Base-by-base conservation (phyloP, 2,113 vertebrate genomes). In the Pardalotus punctatus region DNA sequence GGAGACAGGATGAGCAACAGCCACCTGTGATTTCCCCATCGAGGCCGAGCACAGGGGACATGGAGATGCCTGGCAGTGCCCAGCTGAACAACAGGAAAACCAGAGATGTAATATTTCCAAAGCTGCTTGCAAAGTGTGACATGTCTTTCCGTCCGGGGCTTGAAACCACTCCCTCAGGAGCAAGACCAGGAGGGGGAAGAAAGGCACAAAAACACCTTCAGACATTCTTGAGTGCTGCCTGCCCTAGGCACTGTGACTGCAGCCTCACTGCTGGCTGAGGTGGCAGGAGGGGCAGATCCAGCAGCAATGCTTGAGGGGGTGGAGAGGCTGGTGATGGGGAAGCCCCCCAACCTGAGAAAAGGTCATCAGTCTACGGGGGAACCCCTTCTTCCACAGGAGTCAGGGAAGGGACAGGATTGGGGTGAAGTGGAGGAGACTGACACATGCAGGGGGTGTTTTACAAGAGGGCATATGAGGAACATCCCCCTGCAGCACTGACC, bases 41-140 rank as follows among this genome's bases (percentile, higher is more conserved):
- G 7, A 4, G 12, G 82, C 19, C 1, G 5, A 51, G 62, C 43
- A 28, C 0, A 0, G 65, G 57, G 64, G 20, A 43, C 71, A 24
- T 0, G 0, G 38, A 23, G 45, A 42, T 29, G 56, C 36, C 35
- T 1, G 6, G 48, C 79, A 61, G 36, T 4, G 0, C 48, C 22
- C 48, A 5, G 71, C 82, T 90, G 72, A 86, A 53, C 76, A 94
- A 96, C 95, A 95, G 91, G 93, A 96, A 96, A 93, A 94, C 83
- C 89, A 96, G 64, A 92, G 36, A 73, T 2, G 7, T 50, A 95
- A 27, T 81, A 70, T 77, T 86, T 90, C 80, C 62, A 88, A 88
- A 95, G 54, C 45, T 2, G 45, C 57, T 53, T 82, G 79, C 50
- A 80, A 86, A 82, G 62, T 36, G 62, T 88, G 71, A 77, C 48